These are phyloP conservation scores for Catocala fraxini DNA, from an alignment of 2,888 invertebrate species.

Conservation along the genomic window DNA sequence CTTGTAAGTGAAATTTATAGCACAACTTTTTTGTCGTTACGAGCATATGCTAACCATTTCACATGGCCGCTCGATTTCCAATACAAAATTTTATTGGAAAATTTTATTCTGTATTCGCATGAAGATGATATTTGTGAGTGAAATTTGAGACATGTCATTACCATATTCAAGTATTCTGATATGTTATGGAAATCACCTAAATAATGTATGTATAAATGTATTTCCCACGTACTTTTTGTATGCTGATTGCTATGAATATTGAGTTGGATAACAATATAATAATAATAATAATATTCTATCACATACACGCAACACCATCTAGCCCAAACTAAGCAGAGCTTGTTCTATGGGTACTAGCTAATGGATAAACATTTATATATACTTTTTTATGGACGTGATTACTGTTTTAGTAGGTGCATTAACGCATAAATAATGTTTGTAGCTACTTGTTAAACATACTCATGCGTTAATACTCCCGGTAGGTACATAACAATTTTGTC, in stretches of 20 bases:
- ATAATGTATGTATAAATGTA: constrained; percentile 10
- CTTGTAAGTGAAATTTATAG: constrained; percentile 53
- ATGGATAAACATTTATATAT: no score
- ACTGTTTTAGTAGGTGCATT: not conserved
- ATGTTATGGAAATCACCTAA: constrained; percentile 5
- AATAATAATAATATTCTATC: no score
- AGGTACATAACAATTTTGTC: no score
- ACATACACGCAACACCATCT: no score
- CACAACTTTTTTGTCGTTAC: constrained; percentile 50
- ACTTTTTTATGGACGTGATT: no score
- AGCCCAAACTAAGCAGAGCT: no score
- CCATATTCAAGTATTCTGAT: constrained; percentile 29
- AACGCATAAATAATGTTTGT: no score
- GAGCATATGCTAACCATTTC: constrained; percentile 41
- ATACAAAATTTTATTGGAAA: constrained; percentile 38
- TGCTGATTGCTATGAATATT: not conserved
- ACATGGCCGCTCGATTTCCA: constrained; percentile 33
- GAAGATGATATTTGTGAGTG: constrained; percentile 30
- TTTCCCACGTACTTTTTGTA: constrained; percentile 3
- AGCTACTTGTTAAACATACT: no score
- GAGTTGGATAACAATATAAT: constrained; percentile 1
- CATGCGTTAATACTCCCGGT: no score
- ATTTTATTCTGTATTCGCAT: constrained; percentile 34
- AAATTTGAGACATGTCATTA: constrained; percentile 34
- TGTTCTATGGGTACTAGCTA: no score